Evolutionary conservation across 2,113 vertebrate species (phyloP), one percentile per base, ranked within the genome.

Genomic region (Capricornis sumatraensis): DNA sequence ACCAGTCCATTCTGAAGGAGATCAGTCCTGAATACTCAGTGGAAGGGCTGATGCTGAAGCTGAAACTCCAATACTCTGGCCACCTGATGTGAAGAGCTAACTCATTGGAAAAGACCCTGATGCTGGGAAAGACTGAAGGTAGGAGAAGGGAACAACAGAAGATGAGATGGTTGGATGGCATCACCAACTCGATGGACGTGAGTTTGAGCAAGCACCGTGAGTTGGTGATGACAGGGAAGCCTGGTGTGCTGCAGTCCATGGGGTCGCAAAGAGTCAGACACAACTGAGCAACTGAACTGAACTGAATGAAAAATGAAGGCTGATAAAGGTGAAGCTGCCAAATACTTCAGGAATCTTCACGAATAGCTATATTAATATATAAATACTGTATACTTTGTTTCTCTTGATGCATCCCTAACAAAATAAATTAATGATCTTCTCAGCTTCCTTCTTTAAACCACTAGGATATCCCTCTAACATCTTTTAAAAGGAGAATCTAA

Each of bases 361-460:
- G 12, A 62, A 96, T 5, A 16, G 53, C 7, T 36, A 4, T 15
- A 74, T 43, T 27, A 74, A 74, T 43, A 43, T 15, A 89, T 43
- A 52, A 95, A 96, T 55, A 79, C 5, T 43, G 5, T 53, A 52
- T 3, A 57, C 27, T 52, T 33, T 30, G 40, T 71, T 91, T 92
- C 45, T 84, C 96, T 85, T 88, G 33, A 97, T 55, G 47, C 33
- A 50, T 50, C 30, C 45, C 57, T 82, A 79, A 60, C 58, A 82
- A 91, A 96, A 86, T 88, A 92, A 95, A 60, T 67, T n/a, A 87
- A n/a, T 67, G 11, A 40, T 93, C 16, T 94, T 74, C 60, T 89
- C 14, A 84, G 33, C 30, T 25, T 71, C 7, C 57, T 87, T 87
- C 67, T 94, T 81, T 50, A 91, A 89, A 93, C 53, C 6, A 53